Evolutionary conservation across 2,888 invertebrate species (phyloP), one percentile per base, ranked within the genome.

Genomic region (Panzeria rudis): DNA sequence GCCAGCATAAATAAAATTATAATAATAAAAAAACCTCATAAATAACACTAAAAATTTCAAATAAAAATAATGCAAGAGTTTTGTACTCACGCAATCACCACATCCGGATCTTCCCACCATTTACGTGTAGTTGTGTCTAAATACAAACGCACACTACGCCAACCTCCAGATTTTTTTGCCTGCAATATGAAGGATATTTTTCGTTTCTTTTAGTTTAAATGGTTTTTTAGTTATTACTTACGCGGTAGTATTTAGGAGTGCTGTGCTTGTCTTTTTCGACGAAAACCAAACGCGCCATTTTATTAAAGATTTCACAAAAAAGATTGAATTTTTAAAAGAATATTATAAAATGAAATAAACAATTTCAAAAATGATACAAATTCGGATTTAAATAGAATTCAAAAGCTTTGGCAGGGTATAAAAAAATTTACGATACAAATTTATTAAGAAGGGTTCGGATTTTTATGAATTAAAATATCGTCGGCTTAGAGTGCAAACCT

Each of bases 91-190:
- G 92, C 92, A 86, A 92, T 91, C 59, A 92, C 86, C 7, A 91
- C 91, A 88, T 91, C 91, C 62, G 91, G 89, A 88, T 92, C 92
- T 86, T 92, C 92, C 91, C 91, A 92, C 92, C 92, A 92, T 86
- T 91, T 89, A 50, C 87, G 86, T 20, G 89, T 86, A 0, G 89
- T 87, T 3, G 91, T 89, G 61, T 91, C 90, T 52, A 91, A 82
- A 2, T 90, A 81, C 2, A 92, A 86, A 77, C 88, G 90, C 17
- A 91, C 89, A 72, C 89, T 88, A 38, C 89, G 89, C 89, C 90
- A 91, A 29, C 90, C 90, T 76, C 89, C 90, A 61, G 83, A 84
- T 76, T 88, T 89, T 17, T 89, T 89, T 20, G 90, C 83, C 90
- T 91, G 86, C 8, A 62, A 72, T 0, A 35, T 35, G 15, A 52